Evolutionary conservation across 2,113 vertebrate genomes (phyloP).

Genomic region (Stegastes partitus): DNA sequence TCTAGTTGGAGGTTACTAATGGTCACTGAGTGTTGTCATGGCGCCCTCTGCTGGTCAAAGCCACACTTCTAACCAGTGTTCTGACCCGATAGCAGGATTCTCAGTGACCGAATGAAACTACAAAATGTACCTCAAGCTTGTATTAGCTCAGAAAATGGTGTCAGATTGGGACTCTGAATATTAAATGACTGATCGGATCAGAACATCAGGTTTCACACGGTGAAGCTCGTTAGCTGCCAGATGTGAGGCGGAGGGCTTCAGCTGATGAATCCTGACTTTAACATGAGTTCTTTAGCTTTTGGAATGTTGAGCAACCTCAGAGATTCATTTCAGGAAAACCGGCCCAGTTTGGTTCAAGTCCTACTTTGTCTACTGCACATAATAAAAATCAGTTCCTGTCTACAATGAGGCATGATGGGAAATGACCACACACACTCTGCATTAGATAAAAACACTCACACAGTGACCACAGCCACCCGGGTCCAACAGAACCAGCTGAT

Average conservation of each 20-base stretch:
- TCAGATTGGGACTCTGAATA: no score
- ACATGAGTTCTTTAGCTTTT: background rate
- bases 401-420: slow-evolving; percentile 70
- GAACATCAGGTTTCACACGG: no score
- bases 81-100: no score
- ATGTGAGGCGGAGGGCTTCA: background rate
- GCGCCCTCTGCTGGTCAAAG: no score
- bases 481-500: background rate
- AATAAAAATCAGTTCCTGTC: slow-evolving; percentile 30
- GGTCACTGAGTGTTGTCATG: no score
- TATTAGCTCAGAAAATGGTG: no score
- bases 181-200: no score
- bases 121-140: no score
- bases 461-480: slow-evolving; percentile 23
- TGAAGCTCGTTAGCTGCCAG: no score
- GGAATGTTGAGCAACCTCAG: background rate
- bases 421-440: slow-evolving; percentile 45
- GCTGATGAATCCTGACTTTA: background rate
- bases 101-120: no score
- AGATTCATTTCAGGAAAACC: slow-evolving; percentile 49
- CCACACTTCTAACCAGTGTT: no score
- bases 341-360: slow-evolving; percentile 34
- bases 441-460: slow-evolving; percentile 42
- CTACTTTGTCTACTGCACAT: slow-evolving; percentile 45
- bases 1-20: no score